Evolutionary conservation across 2,797 vertebrate genomes (phyloP).

Genomic region (Sebastes kiyomatsui): DNA sequence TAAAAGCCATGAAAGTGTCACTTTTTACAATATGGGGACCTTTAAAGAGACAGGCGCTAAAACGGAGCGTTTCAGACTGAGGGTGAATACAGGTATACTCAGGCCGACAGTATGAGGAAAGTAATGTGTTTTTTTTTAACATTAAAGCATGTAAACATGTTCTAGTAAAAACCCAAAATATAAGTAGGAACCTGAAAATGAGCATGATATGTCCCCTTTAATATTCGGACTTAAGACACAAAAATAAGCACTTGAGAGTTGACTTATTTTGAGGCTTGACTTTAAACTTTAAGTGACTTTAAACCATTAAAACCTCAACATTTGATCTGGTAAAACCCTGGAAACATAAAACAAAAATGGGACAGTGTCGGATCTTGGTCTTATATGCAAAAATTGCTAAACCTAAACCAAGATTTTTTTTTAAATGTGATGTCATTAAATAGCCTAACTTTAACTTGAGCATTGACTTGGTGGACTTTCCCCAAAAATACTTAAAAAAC

Average conservation of each 20-base stretch:
- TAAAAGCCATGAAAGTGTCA: too few relatives aligned
- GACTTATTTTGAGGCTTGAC: neutral
- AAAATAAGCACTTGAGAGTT: neutral
- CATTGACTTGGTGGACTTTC: neutral
- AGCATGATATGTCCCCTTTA: neutral
- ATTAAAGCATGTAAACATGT: too few relatives aligned
- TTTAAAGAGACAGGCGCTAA: too few relatives aligned
- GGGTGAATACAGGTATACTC: too few relatives aligned
- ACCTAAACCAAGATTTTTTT: too few relatives aligned
- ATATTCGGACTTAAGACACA: neutral
- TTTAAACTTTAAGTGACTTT: neutral
- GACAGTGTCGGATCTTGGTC: neutral
- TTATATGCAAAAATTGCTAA: neutral
- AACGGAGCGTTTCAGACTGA: too few relatives aligned
- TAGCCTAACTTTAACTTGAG: neutral
- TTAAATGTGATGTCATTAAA: neutral
- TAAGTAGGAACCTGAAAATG: too few relatives aligned
- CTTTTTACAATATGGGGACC: too few relatives aligned
- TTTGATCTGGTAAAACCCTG: neutral
- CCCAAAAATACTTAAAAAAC: fast-evolving
- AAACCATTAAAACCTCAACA: neutral
- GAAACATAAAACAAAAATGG: neutral
- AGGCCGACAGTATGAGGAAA: too few relatives aligned
- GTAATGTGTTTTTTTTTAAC: fast-evolving
- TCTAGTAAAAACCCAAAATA: too few relatives aligned